Evolutionary conservation across 2,888 invertebrate species (phyloP).

Genomic region (Digitonthophagus gazella): DNA sequence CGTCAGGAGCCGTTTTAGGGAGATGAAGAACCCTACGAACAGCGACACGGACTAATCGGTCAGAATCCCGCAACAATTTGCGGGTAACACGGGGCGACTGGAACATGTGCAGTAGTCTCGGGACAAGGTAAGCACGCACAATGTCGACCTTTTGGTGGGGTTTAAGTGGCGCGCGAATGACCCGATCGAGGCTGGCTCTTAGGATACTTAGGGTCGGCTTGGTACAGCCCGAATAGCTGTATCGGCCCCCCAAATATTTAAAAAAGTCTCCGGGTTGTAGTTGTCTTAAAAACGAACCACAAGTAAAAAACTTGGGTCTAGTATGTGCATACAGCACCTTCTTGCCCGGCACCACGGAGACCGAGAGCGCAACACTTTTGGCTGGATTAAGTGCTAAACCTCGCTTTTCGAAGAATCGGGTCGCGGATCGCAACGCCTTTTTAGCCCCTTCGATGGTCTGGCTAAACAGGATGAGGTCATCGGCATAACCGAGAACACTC

Average conservation of each 20-base stretch:
- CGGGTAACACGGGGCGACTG: conserved; percentile 22
- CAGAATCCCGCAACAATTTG: conserved; percentile 17
- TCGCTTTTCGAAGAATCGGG: conserved; percentile 24
- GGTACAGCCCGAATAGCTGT: conserved; percentile 17
- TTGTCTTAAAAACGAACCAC: background rate
- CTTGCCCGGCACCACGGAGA: conserved; percentile 19
- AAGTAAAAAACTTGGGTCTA: conserved; percentile 6
- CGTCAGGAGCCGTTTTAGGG: conserved; percentile 46
- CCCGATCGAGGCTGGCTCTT: background rate
- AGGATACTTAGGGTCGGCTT: conserved; percentile 1
- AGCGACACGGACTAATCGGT: conserved; percentile 22
- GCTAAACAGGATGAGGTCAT: conserved; percentile 43
- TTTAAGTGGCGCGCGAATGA: conserved; percentile 19
- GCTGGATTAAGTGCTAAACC: conserved; percentile 33
- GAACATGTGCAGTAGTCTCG: conserved; percentile 32
- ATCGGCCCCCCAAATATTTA: conserved; percentile 39
- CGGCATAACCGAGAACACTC: conserved; percentile 44
- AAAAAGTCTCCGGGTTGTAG: conserved; percentile 16
- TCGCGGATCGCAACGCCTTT: conserved; percentile 27
- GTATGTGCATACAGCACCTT: conserved; percentile 12
- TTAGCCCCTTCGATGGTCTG: conserved; percentile 39
- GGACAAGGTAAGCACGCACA: conserved; percentile 38
- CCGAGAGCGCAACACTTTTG: conserved; percentile 25
- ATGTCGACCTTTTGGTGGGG: conserved; percentile 21
- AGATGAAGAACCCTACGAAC: conserved; percentile 51